Percentiles rank a stretch among this genome's conserved stretches.
phyloP scores from a whole-genome alignment of 2,888 invertebrate genomes.

The Drosophila merina region DNA sequence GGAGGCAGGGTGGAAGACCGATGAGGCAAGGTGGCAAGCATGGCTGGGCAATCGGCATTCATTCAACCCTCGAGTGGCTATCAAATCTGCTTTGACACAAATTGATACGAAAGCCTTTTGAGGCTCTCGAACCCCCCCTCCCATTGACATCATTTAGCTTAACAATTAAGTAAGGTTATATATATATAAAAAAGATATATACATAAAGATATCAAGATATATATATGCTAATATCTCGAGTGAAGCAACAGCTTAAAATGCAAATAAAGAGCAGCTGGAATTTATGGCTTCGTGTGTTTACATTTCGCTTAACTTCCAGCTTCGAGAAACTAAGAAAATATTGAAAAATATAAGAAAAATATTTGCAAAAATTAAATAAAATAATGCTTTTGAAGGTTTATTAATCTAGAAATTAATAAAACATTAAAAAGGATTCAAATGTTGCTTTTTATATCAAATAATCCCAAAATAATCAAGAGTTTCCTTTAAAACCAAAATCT shows the following conservation, averaged over 20 bases:
- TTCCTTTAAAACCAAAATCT: no score
- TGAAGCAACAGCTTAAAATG: not conserved
- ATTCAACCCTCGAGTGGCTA: conserved; percentile 35
- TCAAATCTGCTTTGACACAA: conserved; percentile 64
- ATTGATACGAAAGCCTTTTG: conserved; percentile 49
- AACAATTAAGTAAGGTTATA: no score
- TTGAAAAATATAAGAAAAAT: not conserved
- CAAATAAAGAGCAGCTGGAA: not conserved
- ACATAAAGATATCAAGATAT: not conserved
- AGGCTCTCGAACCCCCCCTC: no score
- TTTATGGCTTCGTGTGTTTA: not conserved
- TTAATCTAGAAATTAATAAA: no score
- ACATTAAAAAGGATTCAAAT: no score
- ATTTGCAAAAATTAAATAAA: not conserved
- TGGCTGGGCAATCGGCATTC: not conserved
- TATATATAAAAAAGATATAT: not conserved
- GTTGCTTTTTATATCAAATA: no score
- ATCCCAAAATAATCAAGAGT: no score
- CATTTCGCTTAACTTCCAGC: not conserved
- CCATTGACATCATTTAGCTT: no score
- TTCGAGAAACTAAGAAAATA: not conserved
- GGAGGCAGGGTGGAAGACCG: no score
- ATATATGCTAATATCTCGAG: not conserved
- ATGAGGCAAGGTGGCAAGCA: no score
- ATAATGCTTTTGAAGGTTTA: no score